Evolutionary conservation across 1,140 invertebrate genomes (phyloP).

Genomic region (Hyposmocoma kahamanoa): DNA sequence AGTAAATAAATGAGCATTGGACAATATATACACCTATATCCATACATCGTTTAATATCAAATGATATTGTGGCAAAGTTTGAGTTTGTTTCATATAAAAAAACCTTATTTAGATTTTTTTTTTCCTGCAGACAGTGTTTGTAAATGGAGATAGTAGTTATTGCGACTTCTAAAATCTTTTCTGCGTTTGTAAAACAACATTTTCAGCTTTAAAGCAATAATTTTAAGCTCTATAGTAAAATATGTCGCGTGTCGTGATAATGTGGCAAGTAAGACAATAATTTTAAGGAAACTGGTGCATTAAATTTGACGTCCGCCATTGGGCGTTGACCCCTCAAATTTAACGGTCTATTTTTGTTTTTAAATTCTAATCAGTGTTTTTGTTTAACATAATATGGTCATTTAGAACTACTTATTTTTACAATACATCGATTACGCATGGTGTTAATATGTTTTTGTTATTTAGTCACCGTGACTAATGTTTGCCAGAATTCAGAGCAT

Average conservation of each 20-base stretch:
- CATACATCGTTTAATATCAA: no score
- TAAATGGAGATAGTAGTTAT: no score
- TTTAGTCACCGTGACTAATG: neutral
- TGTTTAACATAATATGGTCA: neutral
- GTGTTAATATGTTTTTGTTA: neutral
- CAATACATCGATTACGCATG: neutral
- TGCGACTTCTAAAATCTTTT: no score
- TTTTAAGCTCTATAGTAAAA: neutral
- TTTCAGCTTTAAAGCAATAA: neutral
- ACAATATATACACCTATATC: no score
- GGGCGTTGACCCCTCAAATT: conserved; percentile 36
- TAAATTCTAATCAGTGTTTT: conserved; percentile 33
- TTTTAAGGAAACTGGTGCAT: conserved; percentile 47
- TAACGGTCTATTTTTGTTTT: conserved; percentile 33
- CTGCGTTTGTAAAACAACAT: no score
- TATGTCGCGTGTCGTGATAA: neutral
- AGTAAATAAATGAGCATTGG: no score
- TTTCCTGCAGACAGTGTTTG: no score
- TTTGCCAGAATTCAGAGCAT: neutral
- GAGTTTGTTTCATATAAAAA: no score
- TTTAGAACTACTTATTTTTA: neutral
- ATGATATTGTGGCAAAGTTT: no score
- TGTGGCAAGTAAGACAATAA: conserved; percentile 15
- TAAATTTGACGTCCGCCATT: conserved; percentile 31
- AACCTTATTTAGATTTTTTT: no score